phyloP scores from a whole-genome alignment of 2,113 vertebrate genomes.

The Gavia stellata region DNA sequence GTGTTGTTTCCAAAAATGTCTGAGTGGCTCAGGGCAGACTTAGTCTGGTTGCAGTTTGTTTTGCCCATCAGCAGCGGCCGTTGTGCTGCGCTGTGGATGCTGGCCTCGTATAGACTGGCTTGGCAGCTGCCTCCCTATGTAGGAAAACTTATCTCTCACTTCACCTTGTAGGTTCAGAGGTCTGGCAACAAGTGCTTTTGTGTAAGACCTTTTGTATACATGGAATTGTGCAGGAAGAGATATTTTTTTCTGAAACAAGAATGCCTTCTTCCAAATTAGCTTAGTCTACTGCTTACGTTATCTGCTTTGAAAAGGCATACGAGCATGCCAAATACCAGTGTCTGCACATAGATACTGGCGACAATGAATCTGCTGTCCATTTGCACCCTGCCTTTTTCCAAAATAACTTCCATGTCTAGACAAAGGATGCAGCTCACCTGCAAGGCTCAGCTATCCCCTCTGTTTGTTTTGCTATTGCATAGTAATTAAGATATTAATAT shows the following conservation, averaged over 20 bases:
- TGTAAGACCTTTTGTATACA: neutral
- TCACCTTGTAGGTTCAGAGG: neutral
- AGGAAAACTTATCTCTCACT: neutral
- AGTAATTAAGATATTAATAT: slow-evolving; percentile 31
- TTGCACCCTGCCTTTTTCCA: neutral
- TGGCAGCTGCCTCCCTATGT: rapidly evolving
- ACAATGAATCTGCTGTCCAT: neutral
- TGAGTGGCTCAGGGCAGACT: neutral
- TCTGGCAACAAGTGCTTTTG: neutral
- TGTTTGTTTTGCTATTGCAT: slow-evolving; percentile 9
- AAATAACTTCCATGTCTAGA: neutral
- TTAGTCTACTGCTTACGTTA: neutral
- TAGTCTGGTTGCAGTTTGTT: neutral
- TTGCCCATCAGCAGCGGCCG: neutral
- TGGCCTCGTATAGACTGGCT: neutral
- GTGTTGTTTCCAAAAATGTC: neutral
- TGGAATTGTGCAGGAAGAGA: neutral
- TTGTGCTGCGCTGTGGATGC: neutral
- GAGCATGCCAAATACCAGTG: neutral
- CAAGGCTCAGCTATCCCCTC: neutral
- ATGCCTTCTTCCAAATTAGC: neutral
- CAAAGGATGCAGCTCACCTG: slow-evolving; percentile 48
- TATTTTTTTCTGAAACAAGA: neutral
- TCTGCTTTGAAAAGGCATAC: neutral
- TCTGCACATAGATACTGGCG: neutral